phyloP scores from a whole-genome alignment of 1,140 invertebrate species.

The Potamilus streckersoni region DNA sequence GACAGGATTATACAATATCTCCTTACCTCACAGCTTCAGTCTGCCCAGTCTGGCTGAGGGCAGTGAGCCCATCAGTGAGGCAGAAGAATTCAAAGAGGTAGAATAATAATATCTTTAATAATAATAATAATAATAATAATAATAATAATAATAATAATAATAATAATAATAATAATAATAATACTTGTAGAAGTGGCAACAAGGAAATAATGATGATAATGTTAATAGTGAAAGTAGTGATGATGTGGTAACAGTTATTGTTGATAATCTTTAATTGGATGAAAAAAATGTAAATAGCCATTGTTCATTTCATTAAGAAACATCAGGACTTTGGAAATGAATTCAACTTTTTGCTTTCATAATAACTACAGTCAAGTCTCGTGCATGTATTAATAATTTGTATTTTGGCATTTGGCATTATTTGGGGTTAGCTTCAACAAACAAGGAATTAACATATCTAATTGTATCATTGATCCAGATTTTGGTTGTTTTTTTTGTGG shows the following conservation, averaged over 20 bases:
- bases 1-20: conserved; percentile 11
- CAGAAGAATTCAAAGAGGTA: conserved; percentile 57
- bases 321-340: background rate
- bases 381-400: too few species aligned
- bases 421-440: too few species aligned
- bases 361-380: too few species aligned
- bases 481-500: too few species aligned
- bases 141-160: background rate
- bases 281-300: background rate
- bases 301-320: background rate
- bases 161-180: background rate
- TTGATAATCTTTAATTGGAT: background rate
- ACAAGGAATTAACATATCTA: too few species aligned
- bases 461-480: too few species aligned
- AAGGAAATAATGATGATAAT: conserved; percentile 42
- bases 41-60: conserved; percentile 57
- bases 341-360: background rate
- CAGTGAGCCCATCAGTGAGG: conserved; percentile 54
- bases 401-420: too few species aligned
- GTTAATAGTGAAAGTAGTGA: background rate
- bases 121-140: background rate
- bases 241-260: background rate
- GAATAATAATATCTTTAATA: too few species aligned
- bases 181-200: too few species aligned
- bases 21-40: conserved; percentile 48